Percentiles rank a stretch among this genome's conserved stretches.
phyloP scores from a whole-genome alignment of 2,113 vertebrate genomes.

The Uropsilus gracilis region DNA sequence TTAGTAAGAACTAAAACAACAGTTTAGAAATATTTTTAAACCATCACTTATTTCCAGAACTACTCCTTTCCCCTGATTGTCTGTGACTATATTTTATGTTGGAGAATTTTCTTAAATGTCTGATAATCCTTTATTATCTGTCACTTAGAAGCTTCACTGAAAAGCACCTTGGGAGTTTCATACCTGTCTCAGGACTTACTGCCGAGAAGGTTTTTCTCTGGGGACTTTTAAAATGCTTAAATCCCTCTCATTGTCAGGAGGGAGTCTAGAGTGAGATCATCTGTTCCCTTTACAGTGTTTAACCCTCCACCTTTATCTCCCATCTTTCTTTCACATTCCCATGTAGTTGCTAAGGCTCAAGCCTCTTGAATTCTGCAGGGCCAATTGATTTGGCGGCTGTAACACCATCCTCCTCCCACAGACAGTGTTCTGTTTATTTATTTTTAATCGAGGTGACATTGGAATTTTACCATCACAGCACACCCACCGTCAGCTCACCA shows the following conservation, averaged over 20 bases:
- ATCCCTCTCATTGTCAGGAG: background rate
- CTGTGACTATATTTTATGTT: background rate
- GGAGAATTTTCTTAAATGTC: background rate
- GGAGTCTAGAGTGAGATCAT: background rate
- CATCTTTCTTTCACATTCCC: background rate
- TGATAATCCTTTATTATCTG: background rate
- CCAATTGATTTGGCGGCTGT: background rate
- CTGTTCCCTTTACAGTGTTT: background rate
- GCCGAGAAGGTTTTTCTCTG: background rate
- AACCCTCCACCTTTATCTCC: background rate
- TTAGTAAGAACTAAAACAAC: constrained; percentile 11
- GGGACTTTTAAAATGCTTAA: background rate
- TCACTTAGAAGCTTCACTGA: background rate
- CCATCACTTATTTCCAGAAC: background rate
- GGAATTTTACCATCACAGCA: background rate
- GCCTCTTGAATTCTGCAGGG: background rate
- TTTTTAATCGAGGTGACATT: background rate
- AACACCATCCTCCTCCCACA: background rate
- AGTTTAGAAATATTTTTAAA: background rate
- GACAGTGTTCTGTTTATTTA: background rate
- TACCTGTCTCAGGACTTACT: background rate
- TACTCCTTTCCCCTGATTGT: background rate
- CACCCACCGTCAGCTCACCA: no score
- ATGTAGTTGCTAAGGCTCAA: background rate
- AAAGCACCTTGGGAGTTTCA: background rate